Evolutionary conservation across 2,113 vertebrate species (phyloP), one percentile per base, ranked within the genome.

Genomic region (Platanista minor): DNA sequence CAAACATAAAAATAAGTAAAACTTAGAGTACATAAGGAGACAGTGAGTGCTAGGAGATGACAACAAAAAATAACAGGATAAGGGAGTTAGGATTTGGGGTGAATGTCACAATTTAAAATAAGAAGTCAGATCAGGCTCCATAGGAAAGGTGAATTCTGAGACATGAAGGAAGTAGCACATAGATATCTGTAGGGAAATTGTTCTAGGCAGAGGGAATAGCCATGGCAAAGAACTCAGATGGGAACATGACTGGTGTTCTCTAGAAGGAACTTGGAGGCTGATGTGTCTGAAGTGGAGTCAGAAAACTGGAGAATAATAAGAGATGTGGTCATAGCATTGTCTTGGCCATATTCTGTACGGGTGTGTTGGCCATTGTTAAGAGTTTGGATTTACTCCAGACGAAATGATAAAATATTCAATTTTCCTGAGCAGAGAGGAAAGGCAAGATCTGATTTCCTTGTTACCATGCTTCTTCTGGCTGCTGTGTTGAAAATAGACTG

Each of bases 191-290:
- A 31, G 33, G 41, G 61, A 62, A 87, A 80, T 67, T 86, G 27
- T 74, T 31, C 12, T 6, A 69, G 29, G 43, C 4, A n/a, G 41
- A 87, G 29, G 2, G 2, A 54, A 46, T 2, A 69, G 20, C 31
- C 10, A 27, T 15, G 29, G 1, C 2, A 31, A 57, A 21, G 4
- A 1, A 3, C 31, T 27, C 31, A 17, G 0, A 21, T 3, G 11
- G 46, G 12, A 69, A 9, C 14, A 74, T 41, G 31, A 1, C 57
- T 84, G 5, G 1, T 71, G 4, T 57, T 29, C 52, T 91, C 59
- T 64, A 52, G 18, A 84, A 91, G 71, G 20, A 59, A 69, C 18
- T 21, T 54, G 31, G 64, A 78, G 52, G 12, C 23, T 83, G 31
- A 10, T n/a, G 8, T 75, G 8, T 77, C 25, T 89, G 49, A 61